Conservation (phyloP, 2,888 invertebrate species). For the Brachynemurus nebulosus region DNA sequence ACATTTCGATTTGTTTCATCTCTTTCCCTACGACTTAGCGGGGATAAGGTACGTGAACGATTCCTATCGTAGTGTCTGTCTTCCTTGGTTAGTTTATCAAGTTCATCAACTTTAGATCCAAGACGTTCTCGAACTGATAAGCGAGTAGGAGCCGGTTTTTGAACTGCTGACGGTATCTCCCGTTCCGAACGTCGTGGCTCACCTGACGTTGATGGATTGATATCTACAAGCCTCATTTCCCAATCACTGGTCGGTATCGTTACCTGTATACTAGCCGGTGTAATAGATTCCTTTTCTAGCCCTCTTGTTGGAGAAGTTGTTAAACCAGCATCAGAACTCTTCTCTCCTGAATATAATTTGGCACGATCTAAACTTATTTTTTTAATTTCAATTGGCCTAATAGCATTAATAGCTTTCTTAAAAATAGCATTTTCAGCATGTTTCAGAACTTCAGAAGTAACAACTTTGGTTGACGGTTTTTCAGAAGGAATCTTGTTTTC, state of each 20-base stretch:
- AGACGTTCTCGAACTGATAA: slow-evolving; percentile 67
- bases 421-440: slow-evolving; percentile 86
- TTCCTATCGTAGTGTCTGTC: slow-evolving; percentile 34
- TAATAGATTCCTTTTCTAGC: slow-evolving; percentile 18
- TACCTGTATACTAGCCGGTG: slow-evolving; percentile 38
- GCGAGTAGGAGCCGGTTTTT: slow-evolving; percentile 40
- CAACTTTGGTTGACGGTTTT: slow-evolving; percentile 45
- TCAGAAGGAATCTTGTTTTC: slow-evolving; percentile 28
- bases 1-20: slow-evolving; percentile 30
- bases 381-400: slow-evolving; percentile 62
- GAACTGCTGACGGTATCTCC: slow-evolving; percentile 16
- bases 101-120: slow-evolving; percentile 58
- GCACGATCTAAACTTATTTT: slow-evolving; percentile 56
- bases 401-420: slow-evolving; percentile 73
- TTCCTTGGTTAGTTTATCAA: slow-evolving; percentile 36
- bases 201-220: slow-evolving; percentile 24
- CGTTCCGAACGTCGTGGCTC: slow-evolving; percentile 19
- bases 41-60: slow-evolving; percentile 35
- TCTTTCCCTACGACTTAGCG: slow-evolving; percentile 30
- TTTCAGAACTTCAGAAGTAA: slow-evolving; percentile 76
- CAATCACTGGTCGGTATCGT: slow-evolving; percentile 35
- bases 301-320: slow-evolving; percentile 15
- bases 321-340: slow-evolving; percentile 20
- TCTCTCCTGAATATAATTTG: slow-evolving; percentile 45
- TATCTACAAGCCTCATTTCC: slow-evolving; percentile 31